Base-by-base conservation (phyloP, 2,888 invertebrate species). In the Mayetiola destructor region DNA sequence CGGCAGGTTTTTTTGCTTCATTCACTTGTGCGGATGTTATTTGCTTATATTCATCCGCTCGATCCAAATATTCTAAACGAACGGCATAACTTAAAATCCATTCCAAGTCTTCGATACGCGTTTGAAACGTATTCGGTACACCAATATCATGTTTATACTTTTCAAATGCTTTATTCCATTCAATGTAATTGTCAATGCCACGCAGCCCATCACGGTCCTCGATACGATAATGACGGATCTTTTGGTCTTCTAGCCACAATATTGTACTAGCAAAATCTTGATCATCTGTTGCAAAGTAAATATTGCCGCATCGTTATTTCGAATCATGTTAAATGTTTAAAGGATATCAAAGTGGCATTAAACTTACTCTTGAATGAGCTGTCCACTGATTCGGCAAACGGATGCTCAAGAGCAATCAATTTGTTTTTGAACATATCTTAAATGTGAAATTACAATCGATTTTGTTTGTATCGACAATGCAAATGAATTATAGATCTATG, bases 231-330 rank as follows among this genome's bases (percentile, higher is more conserved):
- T 85, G 82, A 12, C 93, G 81, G 62, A 96, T 91, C 73, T 90
- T 91, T 69, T 92, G 91, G 67, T 92, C 89, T 72, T 96, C 96
- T 57, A 96, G 69, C 96, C 95, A 96, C 1, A 87, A 72, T 21
- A 94, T 78, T 23, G 91, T 76, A 66, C 83, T 85, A 55, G 88
- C 80, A 67, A 89, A 85, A 65, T 86, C 82, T 60, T 79, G 80
- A 62, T 82, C 80, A 75, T 92, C 94, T 94, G 69, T 3, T 75
- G 21, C 10, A n/a, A 53, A n/a, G 20, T 9, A 9, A 56, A 56
- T 32, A 20, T 54, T 27, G 16, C 6, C 14, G 18, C 36, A 40
- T 21, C 36, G 2, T 3, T 23, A 1, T 36, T 42, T 20, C 27
- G 12, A 14, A 37, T 10, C n/a, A 10, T 37, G 9, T 37, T 9